Conservation (phyloP, 2,113 vertebrate genomes). For the Carassius carassius region DNA sequence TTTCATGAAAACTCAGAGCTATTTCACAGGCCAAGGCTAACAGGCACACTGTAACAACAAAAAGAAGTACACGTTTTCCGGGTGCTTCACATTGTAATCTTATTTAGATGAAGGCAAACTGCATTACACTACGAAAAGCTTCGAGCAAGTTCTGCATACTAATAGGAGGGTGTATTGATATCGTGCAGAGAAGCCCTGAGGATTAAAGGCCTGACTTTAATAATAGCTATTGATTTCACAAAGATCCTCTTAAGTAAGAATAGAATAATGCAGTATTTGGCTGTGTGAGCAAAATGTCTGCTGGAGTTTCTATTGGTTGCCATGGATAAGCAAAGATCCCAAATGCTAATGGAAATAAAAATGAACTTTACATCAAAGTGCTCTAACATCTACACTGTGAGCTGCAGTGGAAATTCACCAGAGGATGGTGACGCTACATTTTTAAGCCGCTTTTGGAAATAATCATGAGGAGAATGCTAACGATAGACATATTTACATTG, state of each 20-base stretch:
- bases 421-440: neutral
- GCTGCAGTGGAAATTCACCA: constrained; percentile 4
- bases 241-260: constrained; percentile 32
- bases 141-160: constrained; percentile 22
- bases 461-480: constrained; percentile 29
- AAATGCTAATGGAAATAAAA: constrained; percentile 28
- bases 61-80: constrained; percentile 15
- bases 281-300: constrained; percentile 20
- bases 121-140: constrained; percentile 22
- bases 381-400: neutral
- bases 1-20: constrained; percentile 46
- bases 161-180: constrained; percentile 6
- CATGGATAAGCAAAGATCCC: neutral
- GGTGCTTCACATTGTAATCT: constrained; percentile 28
- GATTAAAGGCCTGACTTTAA: constrained; percentile 38
- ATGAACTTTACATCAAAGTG: constrained; percentile 1
- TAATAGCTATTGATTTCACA: constrained; percentile 42
- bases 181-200: constrained; percentile 1
- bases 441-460: constrained; percentile 21
- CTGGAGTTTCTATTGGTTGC: neutral
- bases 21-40: constrained; percentile 46
- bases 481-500: constrained; percentile 22
- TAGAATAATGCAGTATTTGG: constrained; percentile 17
- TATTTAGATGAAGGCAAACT: constrained; percentile 23
- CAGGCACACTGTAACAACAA: constrained; percentile 34